Percentiles rank a stretch among this genome's conserved stretches.
phyloP scores from a whole-genome alignment of 2,797 vertebrate genomes.

The Sebastolobus alascanus region DNA sequence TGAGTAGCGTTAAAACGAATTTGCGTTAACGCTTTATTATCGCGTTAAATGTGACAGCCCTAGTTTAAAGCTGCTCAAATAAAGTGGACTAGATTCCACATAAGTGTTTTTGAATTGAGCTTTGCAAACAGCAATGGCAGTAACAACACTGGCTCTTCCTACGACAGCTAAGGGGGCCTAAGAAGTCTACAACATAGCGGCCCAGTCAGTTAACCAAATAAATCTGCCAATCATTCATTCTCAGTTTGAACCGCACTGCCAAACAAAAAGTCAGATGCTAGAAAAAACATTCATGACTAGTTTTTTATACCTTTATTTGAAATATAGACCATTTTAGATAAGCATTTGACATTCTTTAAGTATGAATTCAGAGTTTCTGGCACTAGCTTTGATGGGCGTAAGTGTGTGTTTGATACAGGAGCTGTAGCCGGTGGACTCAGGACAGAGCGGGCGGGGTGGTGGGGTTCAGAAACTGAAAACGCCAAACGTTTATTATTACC shows the following conservation, averaged over 20 bases:
- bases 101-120: neutral
- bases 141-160: neutral
- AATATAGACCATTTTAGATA: neutral
- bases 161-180: neutral
- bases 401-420: conserved; percentile 19
- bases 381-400: neutral
- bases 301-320: neutral
- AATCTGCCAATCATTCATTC: neutral
- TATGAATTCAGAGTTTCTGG: neutral
- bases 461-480: conserved; percentile 64
- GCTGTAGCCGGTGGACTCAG: conserved; percentile 6
- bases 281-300: neutral
- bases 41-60: no score
- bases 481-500: conserved; percentile 73
- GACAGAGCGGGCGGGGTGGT: conserved; percentile 13
- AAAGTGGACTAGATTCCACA: neutral
- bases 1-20: no score
- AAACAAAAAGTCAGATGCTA: neutral
- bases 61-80: neutral
- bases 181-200: neutral
- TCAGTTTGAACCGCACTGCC: neutral
- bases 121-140: neutral
- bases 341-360: neutral
- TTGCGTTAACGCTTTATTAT: no score
- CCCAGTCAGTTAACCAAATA: neutral